Conservation (phyloP, 2,888 invertebrate genomes). For the Crossocerus cetratus region DNA sequence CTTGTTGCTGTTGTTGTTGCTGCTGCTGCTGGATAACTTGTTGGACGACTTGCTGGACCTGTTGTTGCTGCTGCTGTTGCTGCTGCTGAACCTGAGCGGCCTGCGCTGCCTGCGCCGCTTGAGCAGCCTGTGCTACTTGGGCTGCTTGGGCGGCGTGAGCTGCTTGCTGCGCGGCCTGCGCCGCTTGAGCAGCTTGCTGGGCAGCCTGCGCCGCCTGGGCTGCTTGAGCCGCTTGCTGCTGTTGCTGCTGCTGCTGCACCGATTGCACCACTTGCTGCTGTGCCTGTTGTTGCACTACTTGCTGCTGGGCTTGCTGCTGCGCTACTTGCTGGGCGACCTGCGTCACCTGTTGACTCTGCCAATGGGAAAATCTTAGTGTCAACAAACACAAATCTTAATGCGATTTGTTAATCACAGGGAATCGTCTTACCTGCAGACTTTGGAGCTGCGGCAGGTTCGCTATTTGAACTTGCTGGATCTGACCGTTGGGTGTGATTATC, state of each 20-base stretch:
- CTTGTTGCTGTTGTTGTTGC: constrained; percentile 64
- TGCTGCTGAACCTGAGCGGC: constrained; percentile 43
- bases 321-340: constrained; percentile 65
- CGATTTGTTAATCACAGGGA: neutral
- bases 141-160: constrained; percentile 62
- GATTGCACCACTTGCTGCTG: constrained; percentile 65
- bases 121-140: constrained; percentile 57
- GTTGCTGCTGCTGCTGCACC: constrained; percentile 62
- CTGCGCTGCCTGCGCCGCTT: constrained; percentile 55
- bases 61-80: constrained; percentile 62
- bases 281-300: constrained; percentile 66
- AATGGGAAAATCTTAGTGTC: neutral
- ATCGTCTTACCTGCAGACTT: constrained; percentile 73
- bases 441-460: constrained; percentile 81
- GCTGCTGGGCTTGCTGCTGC: constrained; percentile 65
- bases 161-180: constrained; percentile 65
- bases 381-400: neutral
- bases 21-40: constrained; percentile 66
- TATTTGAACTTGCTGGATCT: constrained; percentile 93
- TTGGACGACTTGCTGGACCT: constrained; percentile 53
- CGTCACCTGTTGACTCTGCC: constrained; percentile 72
- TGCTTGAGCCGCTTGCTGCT: constrained; percentile 41
- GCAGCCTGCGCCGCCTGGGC: constrained; percentile 54
- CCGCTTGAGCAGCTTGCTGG: constrained; percentile 29
- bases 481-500: constrained; percentile 92